Evolutionary conservation across 2,113 vertebrate genomes (phyloP).

Genomic region (Porphyrio hochstetteri): DNA sequence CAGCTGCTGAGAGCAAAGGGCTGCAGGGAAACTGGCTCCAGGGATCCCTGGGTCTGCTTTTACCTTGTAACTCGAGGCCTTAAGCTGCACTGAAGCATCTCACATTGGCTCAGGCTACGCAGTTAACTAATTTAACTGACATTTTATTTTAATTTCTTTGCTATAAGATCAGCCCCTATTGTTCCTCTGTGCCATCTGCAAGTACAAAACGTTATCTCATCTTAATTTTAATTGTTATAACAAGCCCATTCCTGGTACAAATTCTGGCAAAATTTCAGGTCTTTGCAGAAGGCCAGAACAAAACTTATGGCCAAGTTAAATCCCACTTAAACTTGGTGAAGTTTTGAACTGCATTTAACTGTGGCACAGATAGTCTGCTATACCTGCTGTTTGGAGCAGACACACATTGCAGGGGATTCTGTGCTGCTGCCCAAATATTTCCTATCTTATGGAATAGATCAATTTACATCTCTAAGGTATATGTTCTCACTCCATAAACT

Average conservation of each 20-base stretch:
- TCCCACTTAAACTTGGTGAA: not conserved
- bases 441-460: not conserved
- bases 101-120: not conserved
- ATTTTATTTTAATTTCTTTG: not conserved
- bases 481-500: not conserved
- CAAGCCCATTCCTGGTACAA: not conserved
- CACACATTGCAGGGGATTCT: not conserved
- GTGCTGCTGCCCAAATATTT: not conserved
- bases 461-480: not conserved
- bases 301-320: not conserved
- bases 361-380: not conserved
- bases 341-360: not conserved
- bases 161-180: not conserved
- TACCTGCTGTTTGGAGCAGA: not conserved
- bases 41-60: not conserved
- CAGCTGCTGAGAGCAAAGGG: not conserved
- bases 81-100: not conserved
- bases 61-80: not conserved
- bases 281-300: not conserved
- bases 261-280: not conserved
- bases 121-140: not conserved
- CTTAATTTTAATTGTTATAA: not conserved
- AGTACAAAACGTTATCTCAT: not conserved
- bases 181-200: not conserved
- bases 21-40: not conserved